A percentile compares a stretch with the other conserved stretches of the same genome.
phyloP scores from a whole-genome alignment of 2,888 invertebrate genomes.

The Barypeithes pellucidus region DNA sequence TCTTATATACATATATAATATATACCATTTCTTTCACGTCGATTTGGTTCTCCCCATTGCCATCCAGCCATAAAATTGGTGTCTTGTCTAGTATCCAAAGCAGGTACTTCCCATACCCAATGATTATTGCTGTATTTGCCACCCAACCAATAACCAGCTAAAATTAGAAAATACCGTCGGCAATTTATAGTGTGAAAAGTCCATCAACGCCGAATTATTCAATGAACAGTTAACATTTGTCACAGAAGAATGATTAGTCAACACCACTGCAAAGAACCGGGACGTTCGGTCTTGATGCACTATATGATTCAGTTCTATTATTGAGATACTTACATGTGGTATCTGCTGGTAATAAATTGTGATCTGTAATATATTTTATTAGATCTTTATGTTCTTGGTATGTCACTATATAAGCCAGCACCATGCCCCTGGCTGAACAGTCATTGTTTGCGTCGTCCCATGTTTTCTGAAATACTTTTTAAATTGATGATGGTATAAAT shows the following conservation, averaged over 20 bases:
- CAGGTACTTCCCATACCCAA: not conserved
- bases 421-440: not conserved
- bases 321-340: constrained; percentile 5
- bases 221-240: not conserved
- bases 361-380: not conserved
- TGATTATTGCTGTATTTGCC: not conserved
- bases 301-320: no score
- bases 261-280: no score
- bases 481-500: no score
- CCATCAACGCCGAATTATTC: not conserved
- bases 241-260: no score
- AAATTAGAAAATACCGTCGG: constrained; percentile 2
- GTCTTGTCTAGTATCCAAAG: not conserved
- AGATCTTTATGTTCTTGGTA: not conserved
- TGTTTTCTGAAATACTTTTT: constrained; percentile 12
- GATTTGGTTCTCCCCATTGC: not conserved
- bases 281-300: no score
- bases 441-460: not conserved
- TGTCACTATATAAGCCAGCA: not conserved
- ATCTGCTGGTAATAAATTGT: not conserved
- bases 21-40: not conserved
- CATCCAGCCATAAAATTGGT: constrained; percentile 1
- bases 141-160: constrained; percentile 22
- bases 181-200: not conserved
- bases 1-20: no score